Conservation (phyloP, 2,888 invertebrate species). For the Drosophila gaucha region DNA sequence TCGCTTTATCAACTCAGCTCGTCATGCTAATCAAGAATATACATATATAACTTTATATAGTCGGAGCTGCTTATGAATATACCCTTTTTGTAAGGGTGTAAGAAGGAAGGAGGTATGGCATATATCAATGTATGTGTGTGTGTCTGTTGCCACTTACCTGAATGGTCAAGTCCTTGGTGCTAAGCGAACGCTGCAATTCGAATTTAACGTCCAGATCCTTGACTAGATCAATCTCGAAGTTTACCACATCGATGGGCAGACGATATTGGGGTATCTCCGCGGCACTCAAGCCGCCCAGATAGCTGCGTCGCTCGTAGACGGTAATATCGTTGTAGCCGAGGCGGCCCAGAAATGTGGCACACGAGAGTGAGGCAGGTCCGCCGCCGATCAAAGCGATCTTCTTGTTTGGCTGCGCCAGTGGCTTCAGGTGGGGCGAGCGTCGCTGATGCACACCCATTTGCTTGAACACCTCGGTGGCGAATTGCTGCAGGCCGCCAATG, state of each 20-base stretch:
- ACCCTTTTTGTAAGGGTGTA: too few relatives aligned
- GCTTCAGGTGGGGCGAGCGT: constrained; percentile 89
- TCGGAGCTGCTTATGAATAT: too few relatives aligned
- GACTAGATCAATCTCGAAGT: constrained; percentile 96
- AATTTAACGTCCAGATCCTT: constrained; percentile 97
- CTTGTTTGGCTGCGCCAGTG: constrained; percentile 84
- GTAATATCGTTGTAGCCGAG: constrained; percentile 96
- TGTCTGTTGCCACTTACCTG: constrained; percentile 85
- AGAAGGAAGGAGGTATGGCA: too few relatives aligned
- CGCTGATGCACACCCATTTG: constrained; percentile 96
- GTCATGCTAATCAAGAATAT: too few relatives aligned
- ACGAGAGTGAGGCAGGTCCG: constrained; percentile 98
- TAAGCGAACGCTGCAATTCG: constrained; percentile 89
- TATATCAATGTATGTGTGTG: too few relatives aligned
- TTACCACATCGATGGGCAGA: constrained; percentile 95
- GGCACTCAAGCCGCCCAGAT: constrained; percentile 96
- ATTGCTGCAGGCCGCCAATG: constrained; percentile 99
- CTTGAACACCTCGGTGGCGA: constrained; percentile 98
- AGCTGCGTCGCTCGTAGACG: constrained; percentile 95
- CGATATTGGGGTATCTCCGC: constrained; percentile 99
- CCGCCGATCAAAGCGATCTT: constrained; percentile 95
- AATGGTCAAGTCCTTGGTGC: constrained; percentile 90
- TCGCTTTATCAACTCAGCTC: too few relatives aligned
- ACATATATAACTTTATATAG: too few relatives aligned
- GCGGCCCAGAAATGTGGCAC: constrained; percentile 97